Conservation (phyloP, 1,140 invertebrate species). For the Oscheius sp. region DNA sequence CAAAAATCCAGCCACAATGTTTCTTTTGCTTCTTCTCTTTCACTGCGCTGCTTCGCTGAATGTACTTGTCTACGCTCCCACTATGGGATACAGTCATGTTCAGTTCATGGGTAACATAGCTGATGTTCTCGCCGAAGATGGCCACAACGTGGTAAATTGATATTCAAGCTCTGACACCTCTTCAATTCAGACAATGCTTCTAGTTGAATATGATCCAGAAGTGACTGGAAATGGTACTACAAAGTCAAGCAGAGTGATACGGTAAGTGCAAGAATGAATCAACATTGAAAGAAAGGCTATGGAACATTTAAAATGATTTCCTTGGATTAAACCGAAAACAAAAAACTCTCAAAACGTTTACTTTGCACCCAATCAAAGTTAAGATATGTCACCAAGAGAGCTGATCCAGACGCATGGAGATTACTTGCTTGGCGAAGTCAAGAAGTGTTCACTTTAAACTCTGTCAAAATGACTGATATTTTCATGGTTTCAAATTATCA, state of each 20-base stretch:
- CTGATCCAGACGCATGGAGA: neutral
- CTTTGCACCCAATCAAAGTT: neutral
- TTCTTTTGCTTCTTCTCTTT: too few relatives aligned
- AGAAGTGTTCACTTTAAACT: too few relatives aligned
- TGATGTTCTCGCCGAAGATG: neutral
- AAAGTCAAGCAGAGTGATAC: neutral
- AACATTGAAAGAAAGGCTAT: too few relatives aligned
- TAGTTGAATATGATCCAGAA: neutral
- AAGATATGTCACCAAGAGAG: too few relatives aligned
- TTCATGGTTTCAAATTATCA: too few relatives aligned
- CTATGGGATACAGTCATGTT: slow-evolving; percentile 1
- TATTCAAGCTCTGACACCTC: neutral
- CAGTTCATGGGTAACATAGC: neutral
- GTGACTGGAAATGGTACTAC: neutral
- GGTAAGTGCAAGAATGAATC: too few relatives aligned
- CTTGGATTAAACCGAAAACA: too few relatives aligned
- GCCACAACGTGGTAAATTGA: neutral
- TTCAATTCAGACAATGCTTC: neutral
- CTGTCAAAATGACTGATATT: too few relatives aligned
- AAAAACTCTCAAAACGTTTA: neutral
- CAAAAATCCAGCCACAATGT: too few relatives aligned
- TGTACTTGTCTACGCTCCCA: neutral
- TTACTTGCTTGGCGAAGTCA: too few relatives aligned
- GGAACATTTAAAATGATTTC: too few relatives aligned
- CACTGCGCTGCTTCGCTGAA: too few relatives aligned